A percentile compares a stretch with the other conserved stretches of the same genome.
phyloP scores from a whole-genome alignment of 2,888 invertebrate species.

The Metalampra italica region DNA sequence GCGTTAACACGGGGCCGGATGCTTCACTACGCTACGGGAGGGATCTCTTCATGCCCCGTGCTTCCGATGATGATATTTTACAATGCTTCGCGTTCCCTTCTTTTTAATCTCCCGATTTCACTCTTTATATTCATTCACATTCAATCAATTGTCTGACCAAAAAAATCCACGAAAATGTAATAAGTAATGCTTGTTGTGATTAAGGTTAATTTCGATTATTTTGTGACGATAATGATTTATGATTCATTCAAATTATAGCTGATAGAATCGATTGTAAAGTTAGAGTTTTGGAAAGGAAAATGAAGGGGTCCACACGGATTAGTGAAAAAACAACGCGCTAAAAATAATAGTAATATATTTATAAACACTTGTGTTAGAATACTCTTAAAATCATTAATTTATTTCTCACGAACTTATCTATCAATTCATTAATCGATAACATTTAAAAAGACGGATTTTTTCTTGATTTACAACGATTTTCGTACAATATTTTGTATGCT shows the following conservation, averaged over 20 bases:
- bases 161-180: neutral
- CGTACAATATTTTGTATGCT: slow-evolving; percentile 27
- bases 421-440: slow-evolving; percentile 71
- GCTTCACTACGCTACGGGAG: slow-evolving; percentile 40
- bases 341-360: slow-evolving; percentile 79
- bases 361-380: slow-evolving; percentile 80
- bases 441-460: slow-evolving; percentile 63
- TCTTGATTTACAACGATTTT: slow-evolving; percentile 47
- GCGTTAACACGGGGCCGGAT: slow-evolving; percentile 23
- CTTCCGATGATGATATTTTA: slow-evolving; percentile 45
- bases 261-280: slow-evolving; percentile 62
- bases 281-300: slow-evolving; percentile 33
- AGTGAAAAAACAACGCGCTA: slow-evolving; percentile 70
- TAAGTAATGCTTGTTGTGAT: no score
- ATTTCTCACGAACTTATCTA: slow-evolving; percentile 76
- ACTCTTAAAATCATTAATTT: slow-evolving; percentile 78
- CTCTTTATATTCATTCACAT: neutral
- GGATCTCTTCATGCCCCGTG: slow-evolving; percentile 53
- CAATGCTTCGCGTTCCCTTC: slow-evolving; percentile 22
- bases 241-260: slow-evolving; percentile 48
- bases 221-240: slow-evolving; percentile 4
- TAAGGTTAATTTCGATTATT: neutral
- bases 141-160: neutral
- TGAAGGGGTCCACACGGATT: slow-evolving; percentile 56
- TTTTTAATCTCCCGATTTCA: slow-evolving; percentile 10